Conservation (phyloP, 2,113 vertebrate genomes). For the Eptatretus burgeri region DNA sequence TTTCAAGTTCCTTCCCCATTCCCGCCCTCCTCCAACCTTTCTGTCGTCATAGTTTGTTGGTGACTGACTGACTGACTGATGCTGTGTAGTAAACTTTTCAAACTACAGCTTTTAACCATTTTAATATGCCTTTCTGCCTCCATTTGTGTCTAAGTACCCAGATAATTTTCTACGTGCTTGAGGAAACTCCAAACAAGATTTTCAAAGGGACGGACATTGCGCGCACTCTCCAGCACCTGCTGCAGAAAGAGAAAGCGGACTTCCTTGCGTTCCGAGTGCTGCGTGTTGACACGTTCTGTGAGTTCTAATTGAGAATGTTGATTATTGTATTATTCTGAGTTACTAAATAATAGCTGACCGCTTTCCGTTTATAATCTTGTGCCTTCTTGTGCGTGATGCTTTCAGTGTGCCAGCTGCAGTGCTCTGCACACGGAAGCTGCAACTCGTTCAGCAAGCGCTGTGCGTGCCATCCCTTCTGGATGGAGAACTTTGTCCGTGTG, state of each 20-base stretch:
- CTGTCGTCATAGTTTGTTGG: neutral
- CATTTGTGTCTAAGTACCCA: slow-evolving; percentile 33
- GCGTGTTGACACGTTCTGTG: slow-evolving; percentile 64
- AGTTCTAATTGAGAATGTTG: too few species aligned
- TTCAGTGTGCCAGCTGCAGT: slow-evolving; percentile 76
- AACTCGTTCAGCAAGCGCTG: slow-evolving; percentile 68
- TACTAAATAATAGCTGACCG: neutral
- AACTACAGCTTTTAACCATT: neutral
- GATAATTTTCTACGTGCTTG: slow-evolving; percentile 69
- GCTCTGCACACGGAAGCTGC: slow-evolving; percentile 64
- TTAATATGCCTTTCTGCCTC: neutral
- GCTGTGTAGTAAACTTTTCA: neutral
- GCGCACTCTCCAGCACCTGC: slow-evolving; percentile 37
- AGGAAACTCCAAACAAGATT: slow-evolving; percentile 46
- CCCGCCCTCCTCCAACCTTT: neutral
- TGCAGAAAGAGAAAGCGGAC: slow-evolving; percentile 61
- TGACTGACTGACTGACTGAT: neutral
- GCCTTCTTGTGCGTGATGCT: slow-evolving; percentile 10
- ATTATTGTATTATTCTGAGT: neutral
- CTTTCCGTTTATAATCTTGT: neutral
- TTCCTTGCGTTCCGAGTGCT: slow-evolving; percentile 59
- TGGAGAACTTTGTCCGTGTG: slow-evolving; percentile 72
- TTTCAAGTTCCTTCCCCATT: too few species aligned
- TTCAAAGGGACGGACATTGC: slow-evolving; percentile 54
- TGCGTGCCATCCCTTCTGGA: slow-evolving; percentile 81